phyloP scores from a whole-genome alignment of 1,140 invertebrate genomes.

The Ceratosolen fusciceps region DNA sequence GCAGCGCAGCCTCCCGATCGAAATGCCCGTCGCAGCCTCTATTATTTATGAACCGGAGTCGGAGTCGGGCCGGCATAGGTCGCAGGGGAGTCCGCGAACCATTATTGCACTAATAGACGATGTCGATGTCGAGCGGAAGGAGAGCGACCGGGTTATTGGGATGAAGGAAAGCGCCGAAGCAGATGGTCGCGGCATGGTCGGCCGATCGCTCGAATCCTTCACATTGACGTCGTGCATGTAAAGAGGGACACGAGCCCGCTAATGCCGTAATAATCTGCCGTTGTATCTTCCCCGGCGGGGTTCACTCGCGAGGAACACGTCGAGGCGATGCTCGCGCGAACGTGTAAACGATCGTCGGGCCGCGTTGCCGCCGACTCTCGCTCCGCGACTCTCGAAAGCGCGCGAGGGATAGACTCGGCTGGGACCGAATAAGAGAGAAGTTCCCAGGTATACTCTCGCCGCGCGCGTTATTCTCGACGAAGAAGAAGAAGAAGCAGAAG shows the following conservation, averaged over 20 bases:
- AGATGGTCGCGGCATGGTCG: no score
- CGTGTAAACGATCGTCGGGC: background rate
- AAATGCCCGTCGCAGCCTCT: no score
- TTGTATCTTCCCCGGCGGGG: background rate
- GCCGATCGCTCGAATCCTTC: background rate
- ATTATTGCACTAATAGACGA: no score
- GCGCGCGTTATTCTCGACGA: background rate
- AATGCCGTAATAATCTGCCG: background rate
- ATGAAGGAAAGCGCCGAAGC: no score
- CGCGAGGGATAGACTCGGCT: constrained; percentile 24
- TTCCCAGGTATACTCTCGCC: constrained; percentile 15
- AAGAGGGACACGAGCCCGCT: background rate
- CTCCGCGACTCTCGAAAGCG: constrained; percentile 7
- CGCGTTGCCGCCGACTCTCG: background rate
- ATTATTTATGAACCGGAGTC: no score
- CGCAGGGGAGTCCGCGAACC: no score
- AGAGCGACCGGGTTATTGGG: no score
- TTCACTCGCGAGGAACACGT: background rate
- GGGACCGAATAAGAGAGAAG: constrained; percentile 19
- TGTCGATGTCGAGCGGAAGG: no score
- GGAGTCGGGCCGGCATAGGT: no score
- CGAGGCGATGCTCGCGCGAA: constrained; percentile 1
- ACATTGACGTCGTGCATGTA: background rate
- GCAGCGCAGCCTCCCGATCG: no score
- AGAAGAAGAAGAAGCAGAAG: constrained; percentile 36